A percentile compares a stretch with the other conserved stretches of the same genome.
Evolutionary conservation across 2,797 vertebrate species (phyloP).

Genomic region (Sparus aurata): DNA sequence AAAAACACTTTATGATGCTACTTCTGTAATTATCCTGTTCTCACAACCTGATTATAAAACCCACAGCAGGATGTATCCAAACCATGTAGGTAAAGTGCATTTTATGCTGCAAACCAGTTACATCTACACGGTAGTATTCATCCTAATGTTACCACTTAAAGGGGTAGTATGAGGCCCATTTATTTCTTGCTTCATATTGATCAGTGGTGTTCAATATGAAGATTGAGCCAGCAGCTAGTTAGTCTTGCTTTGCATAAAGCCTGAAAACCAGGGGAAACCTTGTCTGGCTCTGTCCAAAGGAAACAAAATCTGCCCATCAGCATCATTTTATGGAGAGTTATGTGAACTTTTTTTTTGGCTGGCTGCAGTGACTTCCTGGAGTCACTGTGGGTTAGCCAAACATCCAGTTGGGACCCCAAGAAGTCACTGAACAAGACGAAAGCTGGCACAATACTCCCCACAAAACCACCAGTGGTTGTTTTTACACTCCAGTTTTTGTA

Average conservation of each 20-base stretch:
- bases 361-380: neutral
- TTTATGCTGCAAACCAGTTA: neutral
- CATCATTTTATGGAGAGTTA: neutral
- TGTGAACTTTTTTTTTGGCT: neutral
- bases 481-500: no score
- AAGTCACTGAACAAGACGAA: neutral
- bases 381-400: neutral
- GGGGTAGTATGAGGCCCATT: neutral
- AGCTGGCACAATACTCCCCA: neutral
- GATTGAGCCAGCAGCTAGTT: neutral
- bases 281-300: neutral
- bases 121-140: neutral
- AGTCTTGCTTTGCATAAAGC: neutral
- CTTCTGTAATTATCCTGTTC: neutral
- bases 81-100: neutral
- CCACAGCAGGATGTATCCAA: neutral
- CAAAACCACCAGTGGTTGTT: neutral
- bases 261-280: neutral
- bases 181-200: neutral
- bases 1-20: neutral
- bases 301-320: neutral
- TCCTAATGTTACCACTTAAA: neutral
- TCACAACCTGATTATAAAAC: slow-evolving; percentile 5
- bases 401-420: neutral
- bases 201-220: neutral